Conservation (phyloP, 2,113 vertebrate species). For the Puma concolor region DNA sequence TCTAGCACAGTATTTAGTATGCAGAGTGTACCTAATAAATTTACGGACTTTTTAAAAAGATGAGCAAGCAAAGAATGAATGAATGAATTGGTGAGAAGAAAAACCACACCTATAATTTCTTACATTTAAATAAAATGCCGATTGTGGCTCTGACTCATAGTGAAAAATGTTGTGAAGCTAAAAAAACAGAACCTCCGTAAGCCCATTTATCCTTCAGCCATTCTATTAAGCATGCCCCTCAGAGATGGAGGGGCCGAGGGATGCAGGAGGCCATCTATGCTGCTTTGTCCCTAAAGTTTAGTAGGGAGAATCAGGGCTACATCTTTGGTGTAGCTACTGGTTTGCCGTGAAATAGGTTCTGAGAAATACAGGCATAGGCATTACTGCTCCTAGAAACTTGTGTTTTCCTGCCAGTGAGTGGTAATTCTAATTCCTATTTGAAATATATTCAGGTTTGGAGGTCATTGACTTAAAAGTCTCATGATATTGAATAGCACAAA, state of each 20-base stretch:
- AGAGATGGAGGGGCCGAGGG: not conserved
- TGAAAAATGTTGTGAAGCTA: not conserved
- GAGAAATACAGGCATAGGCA: not conserved
- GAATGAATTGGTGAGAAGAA: not conserved
- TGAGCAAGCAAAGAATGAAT: not conserved
- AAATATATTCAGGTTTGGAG: not conserved
- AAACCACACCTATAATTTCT: not conserved
- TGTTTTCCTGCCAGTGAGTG: not conserved
- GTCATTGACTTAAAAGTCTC: not conserved
- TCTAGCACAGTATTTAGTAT: not conserved
- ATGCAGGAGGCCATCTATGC: not conserved
- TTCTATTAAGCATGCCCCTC: not conserved
- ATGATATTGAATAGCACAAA: not conserved
- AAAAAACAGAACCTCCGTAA: not conserved
- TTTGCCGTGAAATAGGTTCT: not conserved
- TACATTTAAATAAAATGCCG: not conserved
- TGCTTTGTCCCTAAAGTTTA: not conserved
- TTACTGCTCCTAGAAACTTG: not conserved
- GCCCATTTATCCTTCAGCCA: not conserved
- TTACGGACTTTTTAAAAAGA: not conserved
- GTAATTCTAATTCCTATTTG: not conserved
- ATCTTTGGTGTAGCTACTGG: not conserved
- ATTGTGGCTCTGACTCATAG: not conserved
- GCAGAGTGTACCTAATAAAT: not conserved
- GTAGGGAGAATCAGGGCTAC: not conserved